phyloP scores from a whole-genome alignment of 2,888 invertebrate species.

The Philonicus albiceps region DNA sequence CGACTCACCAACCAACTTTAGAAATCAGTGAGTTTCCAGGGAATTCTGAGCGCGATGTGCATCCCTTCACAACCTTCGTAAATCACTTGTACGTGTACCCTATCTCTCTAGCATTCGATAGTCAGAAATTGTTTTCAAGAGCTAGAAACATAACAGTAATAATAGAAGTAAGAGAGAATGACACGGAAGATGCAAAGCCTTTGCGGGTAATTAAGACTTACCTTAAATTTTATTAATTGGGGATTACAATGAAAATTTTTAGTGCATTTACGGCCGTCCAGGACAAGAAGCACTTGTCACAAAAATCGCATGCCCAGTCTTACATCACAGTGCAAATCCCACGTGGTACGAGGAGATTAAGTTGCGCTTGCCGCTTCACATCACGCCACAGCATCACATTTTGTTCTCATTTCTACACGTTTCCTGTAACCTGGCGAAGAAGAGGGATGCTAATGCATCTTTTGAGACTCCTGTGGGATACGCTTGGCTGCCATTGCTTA shows the following conservation, averaged over 20 bases:
- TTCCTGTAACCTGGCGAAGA: conserved; percentile 87
- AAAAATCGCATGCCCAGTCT: conserved; percentile 78
- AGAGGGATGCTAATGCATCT: conserved; percentile 73
- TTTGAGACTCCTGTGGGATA: conserved; percentile 88
- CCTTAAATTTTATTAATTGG: background rate
- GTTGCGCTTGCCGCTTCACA: conserved; percentile 83
- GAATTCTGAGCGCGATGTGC: conserved; percentile 72
- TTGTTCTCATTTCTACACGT: conserved; percentile 96
- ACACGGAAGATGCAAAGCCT: conserved; percentile 74
- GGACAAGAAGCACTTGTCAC: conserved; percentile 72
- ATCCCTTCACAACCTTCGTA: conserved; percentile 83
- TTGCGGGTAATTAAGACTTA: conserved; percentile 70
- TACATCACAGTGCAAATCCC: conserved; percentile 90
- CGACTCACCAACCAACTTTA: conserved; percentile 75
- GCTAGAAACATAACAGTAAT: conserved; percentile 95
- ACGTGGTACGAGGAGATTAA: conserved; percentile 95
- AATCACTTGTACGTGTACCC: conserved; percentile 96
- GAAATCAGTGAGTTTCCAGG: conserved; percentile 85
- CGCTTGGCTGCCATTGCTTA: conserved; percentile 89
- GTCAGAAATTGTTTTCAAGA: conserved; percentile 88
- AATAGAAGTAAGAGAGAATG: conserved; percentile 85
- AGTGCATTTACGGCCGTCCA: conserved; percentile 80
- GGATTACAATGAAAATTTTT: conserved; percentile 49
- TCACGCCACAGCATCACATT: conserved; percentile 87
- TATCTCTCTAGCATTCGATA: conserved; percentile 82